Base-by-base conservation (phyloP, 2,113 vertebrate genomes). In the Rhabdomys dilectus region DNA sequence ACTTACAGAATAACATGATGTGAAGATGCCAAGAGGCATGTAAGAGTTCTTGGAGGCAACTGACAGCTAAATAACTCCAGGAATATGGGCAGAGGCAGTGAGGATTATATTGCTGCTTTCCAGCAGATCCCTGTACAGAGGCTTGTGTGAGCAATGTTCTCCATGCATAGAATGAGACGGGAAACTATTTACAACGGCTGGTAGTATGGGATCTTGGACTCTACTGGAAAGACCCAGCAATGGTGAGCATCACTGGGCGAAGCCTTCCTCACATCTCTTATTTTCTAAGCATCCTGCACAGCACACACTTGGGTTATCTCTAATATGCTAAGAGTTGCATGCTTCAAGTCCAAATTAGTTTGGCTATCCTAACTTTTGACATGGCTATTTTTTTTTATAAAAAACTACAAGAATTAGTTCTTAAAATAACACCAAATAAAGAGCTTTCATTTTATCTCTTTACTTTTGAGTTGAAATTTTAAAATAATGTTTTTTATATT, bases 71-170 rank as follows among this genome's bases (percentile, higher is more conserved):
- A 42, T 91, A 97, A 82, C 84, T 89, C 58, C 72, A 36, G 97
- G 94, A 84, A 84, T 76, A 42, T 96, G n/a, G 39, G 36, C 73
- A n/a, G 86, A 91, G 76, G 64, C 82, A 51, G 36, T 91, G 73
- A 88, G 31, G 62, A 66, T 95, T 94, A 77, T 17, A 15, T 53
- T 88, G 68, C 88, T 95, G 88, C 88, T 95, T 95, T 62, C 92
- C 89, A n/a, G 68, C 26, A 87, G 92, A 91, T 82, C 36, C 51
- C 75, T 56, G 31, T 12, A 7, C 0, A 39, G 70, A 92, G 85
- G 76, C 26, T 0, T 7, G 56, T 26, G n/a, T 95, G 89, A 94
- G 60, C 86, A 60, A 6, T 48, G 34, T 70, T 73, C 58, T 68
- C 36, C 64, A 2, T 16, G 11, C n/a, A 26, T 72, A 66, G 64